Evolutionary conservation across 2,888 invertebrate genomes (phyloP).

Genomic region (Drosophila mercatorum): DNA sequence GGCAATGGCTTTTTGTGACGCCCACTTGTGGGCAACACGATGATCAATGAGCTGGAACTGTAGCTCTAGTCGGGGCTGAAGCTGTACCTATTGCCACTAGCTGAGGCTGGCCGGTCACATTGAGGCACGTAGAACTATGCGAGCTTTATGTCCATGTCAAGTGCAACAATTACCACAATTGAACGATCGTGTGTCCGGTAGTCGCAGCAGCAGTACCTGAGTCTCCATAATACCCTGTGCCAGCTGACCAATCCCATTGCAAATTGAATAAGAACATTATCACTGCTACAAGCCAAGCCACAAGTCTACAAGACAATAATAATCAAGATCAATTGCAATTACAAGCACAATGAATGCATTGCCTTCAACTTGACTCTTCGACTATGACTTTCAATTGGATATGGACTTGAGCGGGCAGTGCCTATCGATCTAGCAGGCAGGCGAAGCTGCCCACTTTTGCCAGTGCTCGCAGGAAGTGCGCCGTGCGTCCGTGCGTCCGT

Average conservation of each 20-base stretch:
- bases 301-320: conserved; percentile 67
- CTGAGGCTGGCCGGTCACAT: conserved; percentile 56
- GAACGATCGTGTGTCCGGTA: conserved; percentile 63
- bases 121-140: conserved; percentile 76
- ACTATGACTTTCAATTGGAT: conserved; percentile 44
- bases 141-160: conserved; percentile 76
- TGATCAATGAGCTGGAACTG: conserved; percentile 64
- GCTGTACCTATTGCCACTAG: conserved; percentile 4
- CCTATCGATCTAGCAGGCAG: conserved; percentile 68
- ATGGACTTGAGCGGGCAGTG: conserved; percentile 41
- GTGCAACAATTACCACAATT: conserved; percentile 76
- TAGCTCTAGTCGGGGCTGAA: not conserved
- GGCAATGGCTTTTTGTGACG: conserved; percentile 48
- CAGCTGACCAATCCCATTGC: conserved; percentile 59
- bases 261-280: conserved; percentile 79
- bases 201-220: conserved; percentile 17
- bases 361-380: conserved; percentile 67
- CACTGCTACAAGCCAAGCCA: conserved; percentile 53
- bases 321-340: conserved; percentile 81
- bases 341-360: conserved; percentile 79
- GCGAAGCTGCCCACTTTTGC: conserved; percentile 46
- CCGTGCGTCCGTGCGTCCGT: conserved; percentile 6
- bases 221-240: conserved; percentile 28
- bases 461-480: conserved; percentile 51
- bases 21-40: conserved; percentile 69